Evolutionary conservation across 2,888 invertebrate genomes (phyloP), one percentile per base, ranked within the genome.

Genomic region (Dasypolia templi): DNA sequence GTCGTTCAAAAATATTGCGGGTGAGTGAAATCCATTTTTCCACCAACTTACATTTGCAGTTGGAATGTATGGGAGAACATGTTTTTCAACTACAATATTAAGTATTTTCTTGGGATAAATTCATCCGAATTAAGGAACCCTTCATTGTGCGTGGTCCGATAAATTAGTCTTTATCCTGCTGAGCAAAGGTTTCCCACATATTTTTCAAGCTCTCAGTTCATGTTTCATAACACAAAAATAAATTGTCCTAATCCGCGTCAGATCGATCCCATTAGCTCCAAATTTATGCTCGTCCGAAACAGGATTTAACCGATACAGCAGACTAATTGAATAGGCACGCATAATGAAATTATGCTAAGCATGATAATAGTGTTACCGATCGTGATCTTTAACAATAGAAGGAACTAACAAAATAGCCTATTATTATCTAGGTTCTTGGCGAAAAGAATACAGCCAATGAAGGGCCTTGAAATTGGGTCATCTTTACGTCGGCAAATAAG

Each of bases 401-500:
- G 22, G 11, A 66, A 17, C 22, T 29, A 29, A 66, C 42, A 42
- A 66, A 44, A 17, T 6, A 58, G 29, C 56, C 58, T 58, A 29
- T 56, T 56, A 59, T 44, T 32, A 59, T 32, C 56, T 56, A 55
- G 22, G 14, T 35, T 22, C 42, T 44, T 32, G 11, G 4, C 12
- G 58, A 44, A 58, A 67, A 58, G 12, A 58, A 67, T 17, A 17
- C n/a, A 58, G n/a, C 29, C 42, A n/a, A n/a, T 55, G 22, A 56
- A 67, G 66, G 17, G 56, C 42, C n/a, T 22, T 12, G 42, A 44
- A 58, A 58, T 67, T 29, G 58, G 58, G 29, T 29, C 56, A 56
- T 67, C n/a, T 66, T 67, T 56, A 56, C 39, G 9, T 42, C 29
- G 26, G 29, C 55, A 17, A 56, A 58, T 67, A 56, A 44, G 11